Evolutionary conservation across 2,888 invertebrate genomes (phyloP).

Genomic region (Cybosia mesomella): DNA sequence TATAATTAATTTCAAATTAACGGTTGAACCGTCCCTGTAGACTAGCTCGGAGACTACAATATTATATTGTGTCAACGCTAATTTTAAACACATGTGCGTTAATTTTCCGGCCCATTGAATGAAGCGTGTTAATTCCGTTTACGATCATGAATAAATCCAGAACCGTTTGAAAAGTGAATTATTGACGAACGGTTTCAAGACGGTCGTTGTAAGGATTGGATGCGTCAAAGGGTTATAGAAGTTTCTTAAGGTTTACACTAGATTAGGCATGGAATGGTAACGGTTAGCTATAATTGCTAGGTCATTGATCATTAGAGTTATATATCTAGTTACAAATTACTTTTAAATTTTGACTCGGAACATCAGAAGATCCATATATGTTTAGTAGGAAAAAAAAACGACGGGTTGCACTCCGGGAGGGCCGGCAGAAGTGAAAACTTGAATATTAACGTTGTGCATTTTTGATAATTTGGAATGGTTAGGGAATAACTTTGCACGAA

Average conservation of each 20-base stretch:
- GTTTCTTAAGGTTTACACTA: not conserved
- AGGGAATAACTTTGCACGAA: too few species aligned
- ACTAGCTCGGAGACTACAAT: constrained; percentile 17
- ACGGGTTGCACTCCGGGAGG: too few species aligned
- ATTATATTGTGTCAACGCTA: constrained; percentile 51
- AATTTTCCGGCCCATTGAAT: constrained; percentile 65
- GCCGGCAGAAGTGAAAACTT: too few species aligned
- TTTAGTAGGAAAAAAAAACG: too few species aligned
- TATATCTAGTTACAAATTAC: too few species aligned
- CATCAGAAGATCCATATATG: too few species aligned
- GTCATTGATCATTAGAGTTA: too few species aligned
- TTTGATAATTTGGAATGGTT: too few species aligned
- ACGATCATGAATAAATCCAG: constrained; percentile 53
- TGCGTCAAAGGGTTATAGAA: not conserved
- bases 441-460: too few species aligned
- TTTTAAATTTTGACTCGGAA: too few species aligned
- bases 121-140: constrained; percentile 56
- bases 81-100: constrained; percentile 63
- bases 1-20: constrained; percentile 35
- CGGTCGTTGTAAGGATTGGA: not conserved
- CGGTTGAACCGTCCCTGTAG: constrained; percentile 21
- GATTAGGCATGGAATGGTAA: too few species aligned
- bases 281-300: too few species aligned
- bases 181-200: constrained; percentile 43
- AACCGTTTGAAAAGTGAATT: constrained; percentile 45